A percentile compares a stretch with the other conserved stretches of the same genome.
These are phyloP conservation scores for Heliconius melpomene DNA, from an alignment of 1,140 invertebrate genomes.

Conservation along the genomic window DNA sequence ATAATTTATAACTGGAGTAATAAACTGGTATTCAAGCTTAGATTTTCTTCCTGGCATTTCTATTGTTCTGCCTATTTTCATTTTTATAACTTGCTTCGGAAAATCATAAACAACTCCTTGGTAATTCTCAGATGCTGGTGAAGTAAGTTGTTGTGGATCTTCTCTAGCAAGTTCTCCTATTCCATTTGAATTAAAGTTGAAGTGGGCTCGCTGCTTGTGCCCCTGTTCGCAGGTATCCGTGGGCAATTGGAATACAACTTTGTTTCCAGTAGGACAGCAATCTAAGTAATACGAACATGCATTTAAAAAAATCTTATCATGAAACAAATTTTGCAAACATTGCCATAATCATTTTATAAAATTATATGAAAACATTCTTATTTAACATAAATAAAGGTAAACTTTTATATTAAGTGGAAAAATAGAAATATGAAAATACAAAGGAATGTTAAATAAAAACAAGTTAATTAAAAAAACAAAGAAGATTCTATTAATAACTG, in stretches of 20 bases:
- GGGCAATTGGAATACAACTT: conserved; percentile 72
- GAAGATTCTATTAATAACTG: neutral
- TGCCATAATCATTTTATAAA: neutral
- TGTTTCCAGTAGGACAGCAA: conserved; percentile 75
- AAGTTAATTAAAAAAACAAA: neutral
- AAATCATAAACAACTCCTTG: conserved; percentile 68
- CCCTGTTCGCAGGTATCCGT: conserved; percentile 59
- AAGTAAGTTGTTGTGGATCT: conserved; percentile 60
- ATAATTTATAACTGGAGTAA: conserved; percentile 58
- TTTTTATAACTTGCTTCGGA: conserved; percentile 71
- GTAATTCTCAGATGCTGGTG: conserved; percentile 55
- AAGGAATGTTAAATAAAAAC: neutral
- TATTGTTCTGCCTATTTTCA: conserved; percentile 63
- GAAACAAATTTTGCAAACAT: neutral
- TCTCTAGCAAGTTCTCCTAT: conserved; percentile 66
- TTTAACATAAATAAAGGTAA: too few species aligned
- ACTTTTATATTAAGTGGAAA: too few species aligned
- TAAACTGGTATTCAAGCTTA: conserved; percentile 73
- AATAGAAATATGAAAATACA: neutral
- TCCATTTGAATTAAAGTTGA: conserved; percentile 66
- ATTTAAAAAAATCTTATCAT: conserved; percentile 17
- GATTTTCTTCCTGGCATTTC: conserved; percentile 69
- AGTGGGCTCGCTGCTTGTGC: conserved; percentile 68
- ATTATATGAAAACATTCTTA: neutral
- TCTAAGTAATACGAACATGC: conserved; percentile 60